Evolutionary conservation across 2,797 vertebrate genomes (phyloP), one percentile per base, ranked within the genome.

Genomic region (Falco novaeseelandiae): DNA sequence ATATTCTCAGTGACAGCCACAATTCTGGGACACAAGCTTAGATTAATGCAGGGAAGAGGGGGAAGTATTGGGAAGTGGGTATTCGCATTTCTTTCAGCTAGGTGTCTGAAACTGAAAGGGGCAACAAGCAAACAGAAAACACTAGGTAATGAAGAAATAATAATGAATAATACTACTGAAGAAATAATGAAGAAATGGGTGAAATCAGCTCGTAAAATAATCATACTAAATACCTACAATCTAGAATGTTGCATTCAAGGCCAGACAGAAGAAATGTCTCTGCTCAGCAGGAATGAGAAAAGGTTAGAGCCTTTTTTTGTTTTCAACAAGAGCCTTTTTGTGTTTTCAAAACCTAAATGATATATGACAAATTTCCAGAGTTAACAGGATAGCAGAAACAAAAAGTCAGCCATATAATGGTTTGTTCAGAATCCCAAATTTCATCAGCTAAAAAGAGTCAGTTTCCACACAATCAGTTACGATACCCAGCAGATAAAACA

Each of bases 401-500:
- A 77, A 59, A 27, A 61, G 20, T 32, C 59, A 74, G 51, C 26
- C 5, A 1, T 59, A 8, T n/a, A 80, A 62, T 4, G 6, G 26
- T 59, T 79, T 85, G 36, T 54, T 94, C 74, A 89, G 91, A 93
- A 85, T 32, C 59, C 66, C 44, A 52, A 3, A 79, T 88, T 78
- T 76, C 42, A 46, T 59, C 77, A 89, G 66, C 59, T 81, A 49
- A 72, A 86, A 89, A 17, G 61, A 52, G 5, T n/a, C 83, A 7
- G 14, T 74, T 94, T 87, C 21, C 49, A 90, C 69, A 87, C 23
- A 92, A 36, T 66, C 81, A 34, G 65, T 78, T 90, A 55, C 3
- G 8, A 87, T 70, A 86, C 59, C 69, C 85, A 94, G 80, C 72
- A 94, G 94, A 93, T 80, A 84, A 95, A 95, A 90, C 87, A 96